Percentiles rank a stretch among this genome's conserved stretches.
Conservation (phyloP, 2,113 vertebrate species). For the Gallinago paraguaiae region DNA sequence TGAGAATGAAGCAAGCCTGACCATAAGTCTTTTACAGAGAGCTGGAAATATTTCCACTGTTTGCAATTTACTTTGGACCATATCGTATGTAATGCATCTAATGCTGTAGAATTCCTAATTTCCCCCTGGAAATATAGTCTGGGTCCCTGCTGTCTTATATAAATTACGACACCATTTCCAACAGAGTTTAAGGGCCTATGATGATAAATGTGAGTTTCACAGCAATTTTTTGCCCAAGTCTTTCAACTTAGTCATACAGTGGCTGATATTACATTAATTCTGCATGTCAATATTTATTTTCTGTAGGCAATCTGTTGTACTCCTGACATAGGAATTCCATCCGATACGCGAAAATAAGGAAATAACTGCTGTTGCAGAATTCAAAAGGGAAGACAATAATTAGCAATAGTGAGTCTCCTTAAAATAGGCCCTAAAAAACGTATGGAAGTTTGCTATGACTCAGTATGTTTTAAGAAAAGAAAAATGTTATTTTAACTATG, state of each 20-base stretch:
- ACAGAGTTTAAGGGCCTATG: background rate
- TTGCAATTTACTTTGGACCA: background rate
- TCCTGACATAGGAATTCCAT: background rate
- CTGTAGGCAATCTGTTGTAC: background rate
- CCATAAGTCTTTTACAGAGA: background rate
- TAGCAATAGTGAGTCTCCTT: background rate
- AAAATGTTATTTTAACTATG: background rate
- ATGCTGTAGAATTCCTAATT: background rate
- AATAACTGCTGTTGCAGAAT: background rate
- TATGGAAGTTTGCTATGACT: background rate
- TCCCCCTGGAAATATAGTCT: background rate
- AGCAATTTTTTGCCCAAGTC: background rate
- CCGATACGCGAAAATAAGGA: background rate
- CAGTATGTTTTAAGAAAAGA: background rate
- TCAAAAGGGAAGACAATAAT: background rate
- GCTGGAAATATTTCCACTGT: background rate
- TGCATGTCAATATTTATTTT: background rate
- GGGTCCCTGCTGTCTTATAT: background rate
- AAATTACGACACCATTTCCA: background rate
- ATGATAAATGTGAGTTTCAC: background rate
- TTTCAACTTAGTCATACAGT: background rate
- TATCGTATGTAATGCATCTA: background rate
- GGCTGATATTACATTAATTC: background rate
- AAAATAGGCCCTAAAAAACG: background rate
- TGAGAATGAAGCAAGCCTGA: background rate